Conservation (phyloP, 1,140 invertebrate genomes). For the Drosophila suzukii region DNA sequence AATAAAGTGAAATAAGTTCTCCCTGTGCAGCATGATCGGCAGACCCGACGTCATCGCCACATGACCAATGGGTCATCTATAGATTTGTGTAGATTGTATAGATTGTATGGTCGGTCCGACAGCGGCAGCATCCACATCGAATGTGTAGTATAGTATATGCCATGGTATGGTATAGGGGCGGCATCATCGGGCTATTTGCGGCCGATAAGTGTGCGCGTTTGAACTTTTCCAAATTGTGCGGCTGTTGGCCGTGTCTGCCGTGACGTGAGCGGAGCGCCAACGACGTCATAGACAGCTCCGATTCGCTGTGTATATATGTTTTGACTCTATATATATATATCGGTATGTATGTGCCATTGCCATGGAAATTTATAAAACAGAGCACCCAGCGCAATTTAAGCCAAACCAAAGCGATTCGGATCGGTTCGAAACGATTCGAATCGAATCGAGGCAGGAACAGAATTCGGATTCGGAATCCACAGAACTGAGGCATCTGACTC, state of each 20-base stretch:
- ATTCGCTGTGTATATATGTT: conserved; percentile 26
- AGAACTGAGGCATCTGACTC: conserved; percentile 50
- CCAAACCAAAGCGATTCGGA: conserved; percentile 11
- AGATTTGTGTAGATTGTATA: conserved; percentile 3
- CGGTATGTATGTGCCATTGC: conserved; percentile 33
- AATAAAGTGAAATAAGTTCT: background rate
- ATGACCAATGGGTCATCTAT: conserved; percentile 36
- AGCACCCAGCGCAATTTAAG: conserved; percentile 16
- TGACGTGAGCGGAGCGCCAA: conserved; percentile 63
- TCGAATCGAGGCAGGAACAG: conserved; percentile 13
- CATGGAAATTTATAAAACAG: conserved; percentile 57
- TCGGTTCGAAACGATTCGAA: conserved; percentile 18
- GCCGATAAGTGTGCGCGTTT: conserved; percentile 72
- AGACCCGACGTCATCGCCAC: conserved; percentile 36
- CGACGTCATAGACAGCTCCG: conserved; percentile 55
- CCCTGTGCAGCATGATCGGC: conserved; percentile 9
- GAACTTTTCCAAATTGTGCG: conserved; percentile 67
- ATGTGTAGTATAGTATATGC: conserved; percentile 7
- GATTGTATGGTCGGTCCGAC: conserved; percentile 2
- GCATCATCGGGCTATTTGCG: conserved; percentile 68
- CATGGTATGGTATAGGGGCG: conserved; percentile 40
- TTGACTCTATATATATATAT: background rate
- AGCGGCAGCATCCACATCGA: conserved; percentile 12
- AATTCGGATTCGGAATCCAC: conserved; percentile 26
- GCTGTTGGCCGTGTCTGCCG: conserved; percentile 46